Conservation (phyloP, 35 echinoderm and acorn worm genomes). For the Ophioderma brevispina region DNA sequence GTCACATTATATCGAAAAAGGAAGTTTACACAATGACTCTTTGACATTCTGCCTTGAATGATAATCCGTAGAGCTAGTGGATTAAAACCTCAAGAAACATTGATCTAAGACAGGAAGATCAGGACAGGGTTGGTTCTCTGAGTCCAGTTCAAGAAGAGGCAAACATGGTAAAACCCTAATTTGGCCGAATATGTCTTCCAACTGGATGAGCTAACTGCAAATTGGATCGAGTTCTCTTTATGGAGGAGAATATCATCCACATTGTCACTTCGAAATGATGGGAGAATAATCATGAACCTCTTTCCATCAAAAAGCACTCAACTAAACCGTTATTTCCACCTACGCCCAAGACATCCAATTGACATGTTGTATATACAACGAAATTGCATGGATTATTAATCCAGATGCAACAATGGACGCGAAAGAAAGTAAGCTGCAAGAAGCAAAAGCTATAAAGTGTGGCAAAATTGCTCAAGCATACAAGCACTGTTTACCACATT, state of each 20-base stretch:
- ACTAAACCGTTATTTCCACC: background rate
- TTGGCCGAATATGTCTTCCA: background rate
- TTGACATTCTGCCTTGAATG: background rate
- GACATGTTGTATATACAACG: background rate
- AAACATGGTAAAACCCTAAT: background rate
- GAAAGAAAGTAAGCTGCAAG: background rate
- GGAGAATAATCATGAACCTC: conserved; percentile 2
- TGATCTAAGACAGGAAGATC: background rate
- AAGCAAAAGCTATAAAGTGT: background rate
- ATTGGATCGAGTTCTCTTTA: background rate
- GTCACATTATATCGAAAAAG: background rate
- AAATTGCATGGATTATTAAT: background rate
- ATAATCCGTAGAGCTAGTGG: background rate
- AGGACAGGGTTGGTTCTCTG: background rate
- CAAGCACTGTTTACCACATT: background rate
- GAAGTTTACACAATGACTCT: background rate
- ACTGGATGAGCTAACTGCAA: background rate
- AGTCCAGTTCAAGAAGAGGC: background rate
- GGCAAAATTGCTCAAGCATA: background rate
- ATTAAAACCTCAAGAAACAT: background rate
- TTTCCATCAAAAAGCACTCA: background rate
- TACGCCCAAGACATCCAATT: background rate
- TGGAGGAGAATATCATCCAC: background rate
- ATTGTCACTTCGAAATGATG: background rate
- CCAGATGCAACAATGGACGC: background rate